These are phyloP conservation scores for Hirtodrosophila cameraria DNA, from an alignment of 2,888 invertebrate genomes.

Conservation along the genomic window DNA sequence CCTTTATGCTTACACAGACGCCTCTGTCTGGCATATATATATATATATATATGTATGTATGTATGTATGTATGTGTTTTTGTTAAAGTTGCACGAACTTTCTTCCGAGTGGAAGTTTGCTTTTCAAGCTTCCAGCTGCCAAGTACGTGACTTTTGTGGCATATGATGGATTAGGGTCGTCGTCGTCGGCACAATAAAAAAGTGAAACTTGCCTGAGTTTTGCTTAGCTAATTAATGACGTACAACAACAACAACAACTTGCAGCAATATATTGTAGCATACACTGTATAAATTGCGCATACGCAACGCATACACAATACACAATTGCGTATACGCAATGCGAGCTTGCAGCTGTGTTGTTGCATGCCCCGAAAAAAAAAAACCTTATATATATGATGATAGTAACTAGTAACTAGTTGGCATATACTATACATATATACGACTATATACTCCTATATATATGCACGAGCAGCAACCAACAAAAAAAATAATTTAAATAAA, in stretches of 20 bases:
- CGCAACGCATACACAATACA: constrained; percentile 28
- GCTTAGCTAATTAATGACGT: constrained; percentile 64
- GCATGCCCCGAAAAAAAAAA: constrained; percentile 14
- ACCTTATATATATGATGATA: constrained; percentile 14
- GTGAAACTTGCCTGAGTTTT: constrained; percentile 64
- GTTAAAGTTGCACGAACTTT: constrained; percentile 53
- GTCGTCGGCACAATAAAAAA: constrained; percentile 43
- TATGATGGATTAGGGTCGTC: constrained; percentile 74
- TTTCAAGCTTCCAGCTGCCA: constrained; percentile 52
- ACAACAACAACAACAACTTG: constrained; percentile 18
- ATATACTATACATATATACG: too few species aligned
- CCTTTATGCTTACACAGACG: not conserved
- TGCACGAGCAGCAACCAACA: constrained; percentile 20
- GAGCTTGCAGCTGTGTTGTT: constrained; percentile 54
- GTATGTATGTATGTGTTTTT: constrained; percentile 17
- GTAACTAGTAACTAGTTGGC: constrained; percentile 38
- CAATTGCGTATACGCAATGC: constrained; percentile 49
- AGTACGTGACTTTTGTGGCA: constrained; percentile 75
- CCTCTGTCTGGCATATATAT: not conserved
- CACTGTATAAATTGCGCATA: constrained; percentile 32
- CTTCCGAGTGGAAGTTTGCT: constrained; percentile 65
- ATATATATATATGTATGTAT: constrained; percentile 1
- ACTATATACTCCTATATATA: too few species aligned
- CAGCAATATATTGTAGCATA: constrained; percentile 3
- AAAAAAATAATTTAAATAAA: constrained; percentile 78